These are phyloP conservation scores for Enteromius paludinosus DNA, from an alignment of 2,797 vertebrate species.

Conservation along the genomic window DNA sequence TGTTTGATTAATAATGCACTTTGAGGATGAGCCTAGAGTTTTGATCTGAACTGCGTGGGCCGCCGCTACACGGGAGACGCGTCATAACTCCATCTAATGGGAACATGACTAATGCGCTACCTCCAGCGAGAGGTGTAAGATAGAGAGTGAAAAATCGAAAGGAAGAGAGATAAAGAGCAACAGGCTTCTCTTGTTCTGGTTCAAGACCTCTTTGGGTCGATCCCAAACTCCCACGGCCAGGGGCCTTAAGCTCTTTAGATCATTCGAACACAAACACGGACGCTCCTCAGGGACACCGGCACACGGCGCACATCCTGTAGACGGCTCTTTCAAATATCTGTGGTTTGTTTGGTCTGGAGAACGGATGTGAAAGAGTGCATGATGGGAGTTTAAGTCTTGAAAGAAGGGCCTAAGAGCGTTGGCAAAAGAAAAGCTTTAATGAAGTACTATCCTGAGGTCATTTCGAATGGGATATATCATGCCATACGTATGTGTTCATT, in stretches of 20 bases:
- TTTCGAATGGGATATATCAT: not conserved
- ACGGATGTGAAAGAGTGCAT: slow-evolving; percentile 20
- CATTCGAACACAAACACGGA: slow-evolving; percentile 39
- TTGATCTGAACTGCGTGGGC: slow-evolving; percentile 41
- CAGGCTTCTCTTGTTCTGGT: slow-evolving; percentile 31
- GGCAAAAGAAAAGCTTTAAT: slow-evolving; percentile 13
- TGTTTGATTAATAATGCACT: slow-evolving; percentile 53
- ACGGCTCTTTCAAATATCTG: slow-evolving; percentile 32
- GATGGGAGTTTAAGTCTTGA: not conserved
- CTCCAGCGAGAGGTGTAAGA: slow-evolving; percentile 9
- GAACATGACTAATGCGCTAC: slow-evolving; percentile 14
- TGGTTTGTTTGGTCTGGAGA: slow-evolving; percentile 37
- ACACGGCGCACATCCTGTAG: slow-evolving; percentile 34
- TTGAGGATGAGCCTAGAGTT: slow-evolving; percentile 45
- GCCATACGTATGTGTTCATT: not conserved
- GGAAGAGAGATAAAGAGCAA: slow-evolving; percentile 17
- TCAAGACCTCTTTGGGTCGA: slow-evolving; percentile 27
- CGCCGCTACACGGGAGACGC: slow-evolving; percentile 53
- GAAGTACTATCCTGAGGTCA: not conserved
- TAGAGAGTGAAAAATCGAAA: not conserved
- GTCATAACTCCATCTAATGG: slow-evolving; percentile 40
- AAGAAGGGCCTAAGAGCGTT: not conserved
- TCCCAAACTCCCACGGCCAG: slow-evolving; percentile 32
- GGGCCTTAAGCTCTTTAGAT: slow-evolving; percentile 35
- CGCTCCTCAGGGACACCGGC: slow-evolving; percentile 9